These are phyloP conservation scores for Tyrophagus putrescentiae DNA, from an alignment of 1,140 invertebrate genomes.

Conservation along the genomic window DNA sequence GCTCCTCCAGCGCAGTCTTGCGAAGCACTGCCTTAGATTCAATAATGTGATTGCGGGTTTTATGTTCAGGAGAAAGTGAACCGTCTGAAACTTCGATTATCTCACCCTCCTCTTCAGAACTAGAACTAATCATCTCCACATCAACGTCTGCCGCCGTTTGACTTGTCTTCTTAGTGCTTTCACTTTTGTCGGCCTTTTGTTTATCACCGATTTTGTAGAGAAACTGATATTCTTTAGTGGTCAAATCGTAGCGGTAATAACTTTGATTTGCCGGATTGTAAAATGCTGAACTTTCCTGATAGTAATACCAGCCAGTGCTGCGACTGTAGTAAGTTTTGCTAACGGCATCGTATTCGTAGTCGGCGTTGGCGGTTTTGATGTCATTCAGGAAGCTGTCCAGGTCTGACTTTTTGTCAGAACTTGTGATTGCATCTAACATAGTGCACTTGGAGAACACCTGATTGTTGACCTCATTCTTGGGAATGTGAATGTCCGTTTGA, in stretches of 20 bases:
- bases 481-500: slow-evolving; percentile 6
- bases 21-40: neutral
- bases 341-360: slow-evolving; percentile 26
- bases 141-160: neutral
- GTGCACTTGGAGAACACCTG: neutral
- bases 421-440: neutral
- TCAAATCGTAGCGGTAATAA: slow-evolving; percentile 21
- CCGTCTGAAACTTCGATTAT: neutral
- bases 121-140: neutral
- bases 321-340: slow-evolving; percentile 24
- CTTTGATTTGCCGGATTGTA: slow-evolving; percentile 20
- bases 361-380: slow-evolving; percentile 14
- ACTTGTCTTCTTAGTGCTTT: neutral
- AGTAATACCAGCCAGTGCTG: slow-evolving; percentile 26
- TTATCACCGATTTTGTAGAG: slow-evolving; percentile 8
- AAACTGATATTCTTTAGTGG: slow-evolving; percentile 12
- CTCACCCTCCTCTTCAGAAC: slow-evolving; percentile 10
- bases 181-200: slow-evolving; percentile 1
- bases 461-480: neutral
- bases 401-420: neutral
- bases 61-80: neutral
- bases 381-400: neutral
- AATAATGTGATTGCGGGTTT: neutral
- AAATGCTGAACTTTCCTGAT: slow-evolving; percentile 20
- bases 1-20: neutral